Conservation (phyloP, 2,888 invertebrate genomes). For the Mythimna lalbum region DNA sequence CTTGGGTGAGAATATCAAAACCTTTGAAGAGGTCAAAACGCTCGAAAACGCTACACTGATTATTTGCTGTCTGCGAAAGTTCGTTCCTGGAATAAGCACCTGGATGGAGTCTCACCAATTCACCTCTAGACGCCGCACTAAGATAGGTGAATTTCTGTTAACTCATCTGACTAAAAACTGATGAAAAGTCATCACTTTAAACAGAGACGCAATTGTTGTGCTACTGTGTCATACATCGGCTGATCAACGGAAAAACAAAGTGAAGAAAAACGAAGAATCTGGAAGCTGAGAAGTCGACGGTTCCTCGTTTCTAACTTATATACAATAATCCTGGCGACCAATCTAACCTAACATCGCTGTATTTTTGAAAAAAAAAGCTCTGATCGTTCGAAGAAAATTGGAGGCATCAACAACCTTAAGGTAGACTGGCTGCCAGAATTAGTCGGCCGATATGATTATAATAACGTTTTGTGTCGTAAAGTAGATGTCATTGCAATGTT, state of each 20-base stretch:
- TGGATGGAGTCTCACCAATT: constrained; percentile 7
- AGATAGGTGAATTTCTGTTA: not conserved
- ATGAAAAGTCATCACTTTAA: not conserved
- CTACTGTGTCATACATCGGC: constrained; percentile 4
- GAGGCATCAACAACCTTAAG: not conserved
- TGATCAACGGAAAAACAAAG: not conserved
- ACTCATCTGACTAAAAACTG: not conserved
- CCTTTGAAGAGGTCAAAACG: constrained; percentile 83
- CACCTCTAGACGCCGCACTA: not conserved
- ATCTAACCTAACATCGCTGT: not conserved
- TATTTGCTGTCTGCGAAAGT: constrained; percentile 25
- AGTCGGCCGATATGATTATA: constrained; percentile 16
- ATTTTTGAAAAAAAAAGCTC: not conserved
- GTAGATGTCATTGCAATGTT: constrained; percentile 13
- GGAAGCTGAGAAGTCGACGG: not conserved
- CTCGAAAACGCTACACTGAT: constrained; percentile 82
- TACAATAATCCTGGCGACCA: constrained; percentile 2
- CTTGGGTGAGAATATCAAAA: constrained; percentile 84
- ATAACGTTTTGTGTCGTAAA: not conserved
- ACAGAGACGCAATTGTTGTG: not conserved
- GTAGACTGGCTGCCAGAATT: constrained; percentile 20
- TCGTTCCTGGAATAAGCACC: constrained; percentile 3
- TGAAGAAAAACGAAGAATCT: not conserved
- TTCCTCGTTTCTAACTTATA: constrained; percentile 9
- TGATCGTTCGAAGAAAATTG: constrained; percentile 1